Conservation (phyloP, 2,888 invertebrate genomes). For the Phorcus lineatus region DNA sequence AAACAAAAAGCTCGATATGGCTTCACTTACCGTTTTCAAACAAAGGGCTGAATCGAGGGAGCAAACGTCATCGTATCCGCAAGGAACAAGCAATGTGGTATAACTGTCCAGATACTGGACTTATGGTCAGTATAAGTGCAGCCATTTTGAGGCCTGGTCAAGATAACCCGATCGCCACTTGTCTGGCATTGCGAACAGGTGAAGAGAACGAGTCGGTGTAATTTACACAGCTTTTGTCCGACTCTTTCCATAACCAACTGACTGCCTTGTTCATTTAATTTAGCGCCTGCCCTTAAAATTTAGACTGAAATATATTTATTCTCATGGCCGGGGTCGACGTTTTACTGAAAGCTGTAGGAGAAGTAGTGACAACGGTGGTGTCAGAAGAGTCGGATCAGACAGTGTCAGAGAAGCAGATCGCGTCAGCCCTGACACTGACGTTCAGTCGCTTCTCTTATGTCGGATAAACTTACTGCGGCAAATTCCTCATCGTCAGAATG, state of each 20-base stretch:
- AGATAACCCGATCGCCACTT: background rate
- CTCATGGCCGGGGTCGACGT: background rate
- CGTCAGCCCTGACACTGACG: constrained; percentile 9
- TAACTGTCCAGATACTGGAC: background rate
- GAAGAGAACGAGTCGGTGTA: constrained; percentile 3
- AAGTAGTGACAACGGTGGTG: constrained; percentile 2
- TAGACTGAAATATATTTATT: constrained; percentile 29
- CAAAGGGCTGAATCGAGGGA: no score
- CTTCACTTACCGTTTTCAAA: no score
- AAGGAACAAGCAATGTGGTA: no score
- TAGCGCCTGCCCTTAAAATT: constrained; percentile 27
- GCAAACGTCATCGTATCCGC: no score
- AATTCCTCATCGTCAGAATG: background rate
- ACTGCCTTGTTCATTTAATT: constrained; percentile 26
- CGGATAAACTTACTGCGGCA: background rate
- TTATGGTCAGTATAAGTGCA: background rate
- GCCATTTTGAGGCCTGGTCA: background rate
- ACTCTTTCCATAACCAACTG: background rate
- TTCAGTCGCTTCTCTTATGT: background rate
- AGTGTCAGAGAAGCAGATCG: background rate
- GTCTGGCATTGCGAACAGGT: background rate
- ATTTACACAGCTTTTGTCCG: constrained; percentile 20
- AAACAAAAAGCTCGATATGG: no score
- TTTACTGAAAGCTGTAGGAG: background rate
- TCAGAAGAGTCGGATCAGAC: background rate